Evolutionary conservation across 2,888 invertebrate genomes (phyloP).

Genomic region (Leucophora obtusa): DNA sequence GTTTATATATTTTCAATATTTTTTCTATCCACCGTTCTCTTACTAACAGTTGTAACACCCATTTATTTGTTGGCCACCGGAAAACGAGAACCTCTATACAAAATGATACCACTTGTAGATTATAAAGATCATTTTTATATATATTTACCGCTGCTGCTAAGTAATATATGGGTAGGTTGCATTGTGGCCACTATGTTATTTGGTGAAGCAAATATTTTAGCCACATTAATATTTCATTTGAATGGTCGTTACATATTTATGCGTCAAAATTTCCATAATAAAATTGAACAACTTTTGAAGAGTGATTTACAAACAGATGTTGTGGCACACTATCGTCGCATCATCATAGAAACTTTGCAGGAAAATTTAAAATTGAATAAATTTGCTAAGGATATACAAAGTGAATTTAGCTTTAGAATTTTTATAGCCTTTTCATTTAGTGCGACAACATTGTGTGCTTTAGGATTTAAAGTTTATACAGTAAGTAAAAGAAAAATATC

Average conservation of each 20-base stretch:
- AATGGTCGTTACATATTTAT: constrained; percentile 70
- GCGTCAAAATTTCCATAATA: constrained; percentile 65
- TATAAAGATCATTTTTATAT: constrained; percentile 55
- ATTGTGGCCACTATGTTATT: constrained; percentile 67
- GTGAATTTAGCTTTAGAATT: constrained; percentile 70
- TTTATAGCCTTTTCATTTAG: constrained; percentile 72
- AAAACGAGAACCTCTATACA: constrained; percentile 50
- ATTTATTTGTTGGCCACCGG: constrained; percentile 61
- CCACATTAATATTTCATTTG: constrained; percentile 69
- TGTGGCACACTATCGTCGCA: constrained; percentile 65
- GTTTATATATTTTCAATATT: constrained; percentile 59
- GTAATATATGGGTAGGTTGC: constrained; percentile 68
- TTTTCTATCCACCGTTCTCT: constrained; percentile 61
- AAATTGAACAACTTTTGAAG: constrained; percentile 61
- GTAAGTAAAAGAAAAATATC: constrained; percentile 39
- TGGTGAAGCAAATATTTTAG: constrained; percentile 70
- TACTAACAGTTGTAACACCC: constrained; percentile 33
- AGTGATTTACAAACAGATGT: constrained; percentile 37
- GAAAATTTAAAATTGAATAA: constrained; percentile 67
- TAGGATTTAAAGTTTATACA: constrained; percentile 72
- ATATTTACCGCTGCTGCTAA: constrained; percentile 66
- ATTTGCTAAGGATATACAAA: constrained; percentile 69
- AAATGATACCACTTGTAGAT: constrained; percentile 58
- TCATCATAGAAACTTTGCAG: constrained; percentile 64
- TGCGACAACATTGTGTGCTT: constrained; percentile 69